phyloP scores from a whole-genome alignment of 1,140 invertebrate genomes.

The Drosophila grimshawi region DNA sequence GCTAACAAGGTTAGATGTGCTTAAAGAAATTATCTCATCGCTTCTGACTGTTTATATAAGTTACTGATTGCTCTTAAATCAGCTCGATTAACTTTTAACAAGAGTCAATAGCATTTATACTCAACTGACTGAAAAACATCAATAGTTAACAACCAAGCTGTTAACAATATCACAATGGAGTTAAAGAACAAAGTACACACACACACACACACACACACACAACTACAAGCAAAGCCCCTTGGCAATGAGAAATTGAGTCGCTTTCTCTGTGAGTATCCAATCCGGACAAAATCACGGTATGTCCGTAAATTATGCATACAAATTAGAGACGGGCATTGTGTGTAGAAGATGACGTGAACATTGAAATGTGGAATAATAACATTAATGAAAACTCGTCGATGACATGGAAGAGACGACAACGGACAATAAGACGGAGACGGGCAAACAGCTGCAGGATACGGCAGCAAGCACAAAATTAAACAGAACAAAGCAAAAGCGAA shows the following conservation, averaged over 20 bases:
- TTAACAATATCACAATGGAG: constrained; percentile 43
- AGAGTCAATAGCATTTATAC: no score
- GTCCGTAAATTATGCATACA: constrained; percentile 76
- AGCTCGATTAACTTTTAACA: no score
- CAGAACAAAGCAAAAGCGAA: constrained; percentile 71
- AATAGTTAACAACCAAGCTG: constrained; percentile 46
- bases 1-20: no score
- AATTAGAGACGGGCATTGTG: constrained; percentile 68
- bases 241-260: constrained; percentile 60
- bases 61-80: no score
- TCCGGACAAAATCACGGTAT: constrained; percentile 34
- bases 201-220: constrained; percentile 16
- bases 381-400: constrained; percentile 75
- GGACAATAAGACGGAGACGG: constrained; percentile 4
- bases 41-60: no score
- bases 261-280: constrained; percentile 2
- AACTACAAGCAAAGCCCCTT: constrained; percentile 17
- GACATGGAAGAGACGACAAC: constrained; percentile 28
- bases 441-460: constrained; percentile 71
- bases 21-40: no score
- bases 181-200: constrained; percentile 29
- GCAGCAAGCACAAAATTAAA: constrained; percentile 74
- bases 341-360: constrained; percentile 68
- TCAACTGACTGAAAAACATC: background rate
- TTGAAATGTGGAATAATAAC: constrained; percentile 78